Percentiles rank a stretch among this genome's conserved stretches.
Evolutionary conservation across 2,113 vertebrate species (phyloP).

Genomic region (Andinoacara biseriatus): DNA sequence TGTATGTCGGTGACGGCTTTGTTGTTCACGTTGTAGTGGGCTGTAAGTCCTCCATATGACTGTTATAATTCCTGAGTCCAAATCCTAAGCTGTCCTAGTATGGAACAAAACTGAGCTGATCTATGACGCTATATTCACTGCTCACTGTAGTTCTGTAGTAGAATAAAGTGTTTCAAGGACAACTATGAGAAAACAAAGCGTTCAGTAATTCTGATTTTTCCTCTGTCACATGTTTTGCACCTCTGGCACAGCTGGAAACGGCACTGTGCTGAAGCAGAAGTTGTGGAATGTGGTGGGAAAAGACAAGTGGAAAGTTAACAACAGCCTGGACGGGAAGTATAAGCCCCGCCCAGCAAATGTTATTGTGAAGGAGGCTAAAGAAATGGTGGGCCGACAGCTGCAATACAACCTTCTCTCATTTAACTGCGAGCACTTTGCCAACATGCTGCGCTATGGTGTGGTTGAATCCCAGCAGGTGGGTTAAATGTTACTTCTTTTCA

Average conservation of each 20-base stretch:
- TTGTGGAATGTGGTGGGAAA: background rate
- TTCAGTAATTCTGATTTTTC: background rate
- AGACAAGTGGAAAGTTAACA: background rate
- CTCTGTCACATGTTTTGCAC: background rate
- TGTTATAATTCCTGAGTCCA: background rate
- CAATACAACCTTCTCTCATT: background rate
- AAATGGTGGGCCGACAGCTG: background rate
- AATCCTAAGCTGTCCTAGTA: background rate
- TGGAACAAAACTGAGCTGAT: background rate
- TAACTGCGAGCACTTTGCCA: slow-evolving; percentile 11
- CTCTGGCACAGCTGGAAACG: rapidly evolving
- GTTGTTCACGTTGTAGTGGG: slow-evolving; percentile 85
- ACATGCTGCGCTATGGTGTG: background rate
- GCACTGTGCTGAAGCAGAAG: background rate
- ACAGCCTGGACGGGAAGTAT: rapidly evolving
- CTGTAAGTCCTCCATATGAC: slow-evolving; percentile 61
- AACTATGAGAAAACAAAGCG: background rate
- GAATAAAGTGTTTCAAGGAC: background rate
- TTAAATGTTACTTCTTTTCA: background rate
- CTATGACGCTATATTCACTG: background rate
- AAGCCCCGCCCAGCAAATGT: rapidly evolving
- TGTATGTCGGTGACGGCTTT: slow-evolving; percentile 85
- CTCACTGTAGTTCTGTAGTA: background rate
- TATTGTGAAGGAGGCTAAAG: background rate
- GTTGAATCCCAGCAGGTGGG: background rate